phyloP scores from a whole-genome alignment of 2,888 invertebrate species.

The Orthosia incerta region DNA sequence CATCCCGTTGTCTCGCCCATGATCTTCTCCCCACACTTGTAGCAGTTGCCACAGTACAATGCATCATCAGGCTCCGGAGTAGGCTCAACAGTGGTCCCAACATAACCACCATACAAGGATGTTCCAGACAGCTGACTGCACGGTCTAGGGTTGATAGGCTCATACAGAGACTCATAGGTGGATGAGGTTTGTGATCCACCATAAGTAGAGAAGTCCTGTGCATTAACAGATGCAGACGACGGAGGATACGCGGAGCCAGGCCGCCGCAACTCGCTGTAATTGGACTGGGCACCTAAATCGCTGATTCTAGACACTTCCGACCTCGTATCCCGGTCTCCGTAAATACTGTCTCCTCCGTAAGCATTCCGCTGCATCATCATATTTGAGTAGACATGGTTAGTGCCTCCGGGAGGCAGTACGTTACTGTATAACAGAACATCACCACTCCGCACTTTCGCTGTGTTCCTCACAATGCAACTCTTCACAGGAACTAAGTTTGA shows the following conservation, averaged over 20 bases:
- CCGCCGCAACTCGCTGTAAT: conserved; percentile 92
- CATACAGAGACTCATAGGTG: conserved; percentile 92
- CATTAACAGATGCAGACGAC: conserved; percentile 87
- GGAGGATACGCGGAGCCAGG: conserved; percentile 91
- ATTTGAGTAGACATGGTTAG: conserved; percentile 89
- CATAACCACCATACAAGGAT: conserved; percentile 91
- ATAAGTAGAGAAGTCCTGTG: conserved; percentile 91
- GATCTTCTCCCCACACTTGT: conserved; percentile 97
- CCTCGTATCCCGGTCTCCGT: conserved; percentile 83
- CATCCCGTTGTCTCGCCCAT: conserved; percentile 99
- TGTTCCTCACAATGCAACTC: conserved; percentile 88
- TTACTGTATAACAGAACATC: conserved; percentile 88
- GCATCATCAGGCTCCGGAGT: conserved; percentile 93
- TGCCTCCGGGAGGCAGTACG: conserved; percentile 87
- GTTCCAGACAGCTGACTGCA: conserved; percentile 92
- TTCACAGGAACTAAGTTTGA: conserved; percentile 89
- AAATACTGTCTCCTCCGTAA: conserved; percentile 87
- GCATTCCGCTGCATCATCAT: conserved; percentile 87
- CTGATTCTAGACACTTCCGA: conserved; percentile 88
- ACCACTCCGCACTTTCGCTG: conserved; percentile 82
- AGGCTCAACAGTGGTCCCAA: conserved; percentile 95
- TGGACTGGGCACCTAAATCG: conserved; percentile 91
- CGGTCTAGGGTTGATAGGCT: conserved; percentile 92
- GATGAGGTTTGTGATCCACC: conserved; percentile 92
- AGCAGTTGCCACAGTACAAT: conserved; percentile 96